Evolutionary conservation across 2,797 vertebrate species (phyloP).

Genomic region (Arnoldichthys spilopterus): DNA sequence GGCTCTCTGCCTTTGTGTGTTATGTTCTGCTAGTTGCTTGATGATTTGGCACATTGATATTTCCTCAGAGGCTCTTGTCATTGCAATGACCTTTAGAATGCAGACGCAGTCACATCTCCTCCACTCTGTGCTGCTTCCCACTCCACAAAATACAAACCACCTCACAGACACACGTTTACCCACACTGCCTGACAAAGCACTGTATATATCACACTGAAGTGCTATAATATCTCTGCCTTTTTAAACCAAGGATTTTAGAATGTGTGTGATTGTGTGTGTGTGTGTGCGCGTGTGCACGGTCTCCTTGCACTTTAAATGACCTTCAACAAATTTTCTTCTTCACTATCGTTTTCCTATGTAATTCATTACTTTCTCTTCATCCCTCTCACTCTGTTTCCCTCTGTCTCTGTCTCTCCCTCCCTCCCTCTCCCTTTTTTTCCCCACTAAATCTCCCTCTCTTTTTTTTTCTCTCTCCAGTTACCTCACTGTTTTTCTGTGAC

Average conservation of each 20-base stretch:
- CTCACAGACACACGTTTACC: constrained; percentile 1
- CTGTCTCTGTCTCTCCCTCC: not conserved
- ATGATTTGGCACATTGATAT: constrained; percentile 66
- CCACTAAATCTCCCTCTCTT: not conserved
- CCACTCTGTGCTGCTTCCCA: constrained; percentile 30
- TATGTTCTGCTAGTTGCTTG: constrained; percentile 53
- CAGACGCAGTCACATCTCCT: constrained; percentile 54
- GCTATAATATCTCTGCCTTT: constrained; percentile 6
- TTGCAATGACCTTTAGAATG: constrained; percentile 78
- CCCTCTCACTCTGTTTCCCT: not conserved
- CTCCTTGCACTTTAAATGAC: constrained; percentile 66
- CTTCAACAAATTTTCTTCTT: constrained; percentile 67
- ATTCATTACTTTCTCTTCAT: not conserved
- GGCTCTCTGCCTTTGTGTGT: constrained; percentile 28
- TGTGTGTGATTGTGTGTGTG: constrained; percentile 26
- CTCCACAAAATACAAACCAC: constrained; percentile 42
- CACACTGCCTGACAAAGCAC: constrained; percentile 1
- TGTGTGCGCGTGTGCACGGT: constrained; percentile 33
- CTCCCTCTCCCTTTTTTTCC: not conserved
- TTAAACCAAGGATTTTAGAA: constrained; percentile 10
- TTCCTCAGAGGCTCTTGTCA: constrained; percentile 74
- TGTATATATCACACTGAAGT: not conserved
- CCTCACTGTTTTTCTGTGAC: not conserved
- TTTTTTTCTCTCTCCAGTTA: not conserved
- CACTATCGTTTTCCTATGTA: not conserved